These are phyloP conservation scores for Chloebia gouldiae DNA, from an alignment of 2,113 vertebrate species.

Conservation along the genomic window DNA sequence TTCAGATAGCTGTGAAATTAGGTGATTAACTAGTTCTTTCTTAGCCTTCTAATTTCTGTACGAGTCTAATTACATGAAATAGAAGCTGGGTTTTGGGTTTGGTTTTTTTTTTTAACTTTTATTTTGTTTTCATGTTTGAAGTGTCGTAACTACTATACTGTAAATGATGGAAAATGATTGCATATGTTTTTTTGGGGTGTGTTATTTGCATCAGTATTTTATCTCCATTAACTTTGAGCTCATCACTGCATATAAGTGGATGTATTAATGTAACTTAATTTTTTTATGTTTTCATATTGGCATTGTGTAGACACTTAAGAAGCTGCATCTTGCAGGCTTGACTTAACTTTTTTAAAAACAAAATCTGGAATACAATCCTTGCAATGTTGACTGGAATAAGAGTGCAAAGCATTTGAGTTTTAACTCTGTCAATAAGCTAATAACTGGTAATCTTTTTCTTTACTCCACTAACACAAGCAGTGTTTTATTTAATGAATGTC, in stretches of 20 bases:
- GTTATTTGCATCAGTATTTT: constrained; percentile 98
- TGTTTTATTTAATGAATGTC: constrained; percentile 85
- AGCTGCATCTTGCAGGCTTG: constrained; percentile 96
- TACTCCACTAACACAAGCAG: constrained; percentile 80
- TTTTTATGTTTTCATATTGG: constrained; percentile 94
- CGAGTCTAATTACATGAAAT: constrained; percentile 96
- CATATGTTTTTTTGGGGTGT: constrained; percentile 89
- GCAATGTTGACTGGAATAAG: constrained; percentile 84
- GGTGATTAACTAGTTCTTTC: constrained; percentile 94
- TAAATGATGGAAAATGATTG: constrained; percentile 95
- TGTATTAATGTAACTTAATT: constrained; percentile 97
- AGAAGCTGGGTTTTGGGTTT: constrained; percentile 87
- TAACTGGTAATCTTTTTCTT: constrained; percentile 72
- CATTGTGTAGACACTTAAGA: constrained; percentile 89
- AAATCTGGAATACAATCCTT: constrained; percentile 82
- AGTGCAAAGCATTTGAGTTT: constrained; percentile 73
- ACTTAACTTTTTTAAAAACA: constrained; percentile 87
- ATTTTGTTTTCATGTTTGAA: constrained; percentile 93
- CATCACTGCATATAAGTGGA: constrained; percentile 97
- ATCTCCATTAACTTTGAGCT: constrained; percentile 93
- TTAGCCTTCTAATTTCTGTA: constrained; percentile 96
- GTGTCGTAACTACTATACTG: constrained; percentile 99
- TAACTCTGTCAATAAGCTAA: constrained; percentile 79
- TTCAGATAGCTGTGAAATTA: constrained; percentile 99
- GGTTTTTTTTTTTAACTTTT: constrained; percentile 65